Evolutionary conservation across 2,797 vertebrate genomes (phyloP).

Genomic region (Phylloscopus collybita): DNA sequence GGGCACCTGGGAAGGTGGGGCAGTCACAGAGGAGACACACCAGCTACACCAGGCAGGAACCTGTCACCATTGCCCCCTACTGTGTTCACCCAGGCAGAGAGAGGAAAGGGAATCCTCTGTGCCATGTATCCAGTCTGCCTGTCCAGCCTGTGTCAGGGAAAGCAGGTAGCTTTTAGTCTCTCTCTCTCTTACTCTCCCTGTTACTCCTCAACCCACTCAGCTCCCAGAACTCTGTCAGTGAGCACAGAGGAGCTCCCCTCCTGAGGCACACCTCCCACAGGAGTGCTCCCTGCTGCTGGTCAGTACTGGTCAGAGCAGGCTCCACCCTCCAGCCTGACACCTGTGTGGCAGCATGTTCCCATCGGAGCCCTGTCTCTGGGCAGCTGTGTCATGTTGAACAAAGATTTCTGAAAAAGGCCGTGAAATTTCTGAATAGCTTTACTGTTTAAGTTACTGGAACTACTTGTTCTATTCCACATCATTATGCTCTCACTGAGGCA

Average conservation of each 20-base stretch:
- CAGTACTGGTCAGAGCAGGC: background rate
- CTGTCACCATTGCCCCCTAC: accelerated
- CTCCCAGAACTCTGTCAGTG: background rate
- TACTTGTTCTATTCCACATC: slow-evolving; percentile 1
- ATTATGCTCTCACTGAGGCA: background rate
- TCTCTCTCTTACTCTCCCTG: background rate
- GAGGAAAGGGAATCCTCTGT: background rate
- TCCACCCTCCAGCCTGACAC: accelerated
- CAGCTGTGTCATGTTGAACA: background rate
- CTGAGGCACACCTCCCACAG: background rate
- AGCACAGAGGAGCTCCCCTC: background rate
- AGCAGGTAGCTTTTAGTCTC: background rate
- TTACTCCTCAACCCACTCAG: background rate
- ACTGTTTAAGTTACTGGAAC: background rate
- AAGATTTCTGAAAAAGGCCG: background rate
- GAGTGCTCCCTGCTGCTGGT: background rate
- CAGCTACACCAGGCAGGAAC: background rate
- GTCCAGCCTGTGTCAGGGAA: background rate
- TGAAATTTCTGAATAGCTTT: background rate
- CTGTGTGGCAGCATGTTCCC: background rate
- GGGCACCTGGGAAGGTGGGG: background rate
- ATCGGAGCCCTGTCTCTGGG: accelerated
- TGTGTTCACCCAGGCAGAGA: background rate
- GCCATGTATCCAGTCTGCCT: background rate
- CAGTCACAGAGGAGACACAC: background rate